Conservation (phyloP, 1,140 invertebrate genomes). For the Armadillidium nasatum region DNA sequence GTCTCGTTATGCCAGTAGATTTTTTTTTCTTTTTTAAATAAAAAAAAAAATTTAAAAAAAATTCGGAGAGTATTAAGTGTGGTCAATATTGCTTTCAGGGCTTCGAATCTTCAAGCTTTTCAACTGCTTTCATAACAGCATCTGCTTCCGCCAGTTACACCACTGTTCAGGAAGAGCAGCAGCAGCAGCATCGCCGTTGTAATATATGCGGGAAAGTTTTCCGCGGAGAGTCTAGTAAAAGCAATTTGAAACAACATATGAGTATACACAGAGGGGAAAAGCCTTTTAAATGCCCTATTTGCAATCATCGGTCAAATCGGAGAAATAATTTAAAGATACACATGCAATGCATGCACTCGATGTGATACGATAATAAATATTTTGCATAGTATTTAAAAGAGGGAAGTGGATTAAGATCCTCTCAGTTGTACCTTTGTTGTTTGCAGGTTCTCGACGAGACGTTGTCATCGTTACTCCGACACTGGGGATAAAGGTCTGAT, state of each 20-base stretch:
- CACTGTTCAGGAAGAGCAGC: too few species aligned
- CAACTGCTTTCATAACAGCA: neutral
- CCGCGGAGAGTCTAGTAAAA: slow-evolving; percentile 55
- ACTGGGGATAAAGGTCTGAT: slow-evolving; percentile 72
- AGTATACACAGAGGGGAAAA: slow-evolving; percentile 81
- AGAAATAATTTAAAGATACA: slow-evolving; percentile 64
- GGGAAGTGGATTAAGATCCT: slow-evolving; percentile 27
- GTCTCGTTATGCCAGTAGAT: too few species aligned
- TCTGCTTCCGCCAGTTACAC: neutral
- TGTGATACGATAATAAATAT: too few species aligned
- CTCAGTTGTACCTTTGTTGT: neutral
- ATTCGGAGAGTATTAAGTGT: neutral
- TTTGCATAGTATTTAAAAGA: neutral
- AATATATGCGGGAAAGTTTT: slow-evolving; percentile 52
- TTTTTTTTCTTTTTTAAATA: too few species aligned
- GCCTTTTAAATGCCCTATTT: slow-evolving; percentile 77
- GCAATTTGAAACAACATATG: slow-evolving; percentile 65
- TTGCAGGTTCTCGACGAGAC: neutral
- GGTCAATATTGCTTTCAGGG: slow-evolving; percentile 8
- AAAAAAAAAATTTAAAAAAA: neutral
- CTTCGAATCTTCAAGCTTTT: neutral
- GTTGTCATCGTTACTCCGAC: slow-evolving; percentile 56
- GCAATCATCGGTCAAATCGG: slow-evolving; percentile 54
- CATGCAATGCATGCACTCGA: slow-evolving; percentile 52
- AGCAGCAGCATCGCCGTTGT: slow-evolving; percentile 37